Evolutionary conservation across 2,797 vertebrate species (phyloP), one percentile per base, ranked within the genome.

Genomic region (Rhodeus uyekii): DNA sequence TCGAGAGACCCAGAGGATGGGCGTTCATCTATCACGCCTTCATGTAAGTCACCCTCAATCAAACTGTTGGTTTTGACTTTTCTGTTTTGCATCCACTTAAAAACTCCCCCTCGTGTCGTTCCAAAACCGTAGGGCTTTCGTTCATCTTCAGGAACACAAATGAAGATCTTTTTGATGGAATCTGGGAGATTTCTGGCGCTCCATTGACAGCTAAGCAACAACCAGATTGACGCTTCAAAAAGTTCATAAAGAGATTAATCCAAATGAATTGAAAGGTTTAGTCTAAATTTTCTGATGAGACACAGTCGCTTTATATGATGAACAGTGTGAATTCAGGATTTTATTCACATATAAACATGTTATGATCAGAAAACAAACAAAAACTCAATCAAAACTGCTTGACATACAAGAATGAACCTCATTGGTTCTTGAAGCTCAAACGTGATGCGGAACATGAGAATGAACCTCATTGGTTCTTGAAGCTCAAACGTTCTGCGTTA

Each of bases 1-100:
- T 99, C 91, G 98, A 99, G 87, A 94, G 98, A 91, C 98, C 98
- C 38, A 93, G 98, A 83, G 97, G 97, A 90, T 99, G 97, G 95
- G 97, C 97, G 6, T 99, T 99, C 94, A 92, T 98, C 93, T 99
- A 99, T 91, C 98, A 99, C 81, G 97, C 94, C 22, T 99, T 99
- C 94, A 97, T 99, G 98, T 99, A 90, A 99, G 97, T 97, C 65
- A n/a, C 69, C 12, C 46, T 8, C 46, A n/a, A 22, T 72, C 34
- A 60, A 60, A 27, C 55, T 60, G 5, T 53, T 78, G 8, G 0
- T 46, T 46, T 18, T 46, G 3, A 77, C 19, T 10, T 38, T 77
- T 78, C 32, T 55, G 46, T 68, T 68, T 77, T 8, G 3, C 39
- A 2, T 24, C 61, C 8, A 61, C 44, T 78, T 19, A 50, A 50